Evolutionary conservation across 2,113 vertebrate species (phyloP).

Genomic region (Ophthalmolycus amberensis): DNA sequence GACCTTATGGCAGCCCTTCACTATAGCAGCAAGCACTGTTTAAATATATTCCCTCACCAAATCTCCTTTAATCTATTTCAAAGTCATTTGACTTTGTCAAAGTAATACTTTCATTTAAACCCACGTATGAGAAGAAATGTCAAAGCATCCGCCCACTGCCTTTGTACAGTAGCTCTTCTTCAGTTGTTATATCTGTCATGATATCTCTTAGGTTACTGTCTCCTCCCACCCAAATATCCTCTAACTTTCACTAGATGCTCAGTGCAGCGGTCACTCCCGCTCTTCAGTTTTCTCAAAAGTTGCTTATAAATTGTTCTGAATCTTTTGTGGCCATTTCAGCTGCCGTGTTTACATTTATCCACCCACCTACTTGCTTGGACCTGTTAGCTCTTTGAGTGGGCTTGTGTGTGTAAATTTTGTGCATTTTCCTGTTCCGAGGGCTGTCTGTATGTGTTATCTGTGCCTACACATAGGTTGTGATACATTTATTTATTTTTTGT

Average conservation of each 20-base stretch:
- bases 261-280: slow-evolving; percentile 36
- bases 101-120: slow-evolving; percentile 31
- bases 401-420: slow-evolving; percentile 17
- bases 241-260: slow-evolving; percentile 22
- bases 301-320: slow-evolving; percentile 30
- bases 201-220: slow-evolving; percentile 16
- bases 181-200: slow-evolving; percentile 15
- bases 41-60: slow-evolving; percentile 6
- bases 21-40: slow-evolving; percentile 11
- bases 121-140: slow-evolving; percentile 18
- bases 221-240: slow-evolving; percentile 49
- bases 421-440: slow-evolving; percentile 6
- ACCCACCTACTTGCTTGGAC: slow-evolving; percentile 44
- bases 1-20: slow-evolving; percentile 15
- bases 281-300: slow-evolving; percentile 22
- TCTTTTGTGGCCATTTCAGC: slow-evolving; percentile 14
- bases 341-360: slow-evolving; percentile 46
- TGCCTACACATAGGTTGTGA: slow-evolving; percentile 16
- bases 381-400: slow-evolving; percentile 36
- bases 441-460: slow-evolving; percentile 3
- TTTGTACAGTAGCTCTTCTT: slow-evolving; percentile 23
- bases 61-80: slow-evolving; percentile 39
- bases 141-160: slow-evolving; percentile 31
- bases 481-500: not conserved
- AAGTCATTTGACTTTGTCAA: slow-evolving; percentile 4